phyloP scores from a whole-genome alignment of 2,113 vertebrate species.

The Peromyscus californicus region DNA sequence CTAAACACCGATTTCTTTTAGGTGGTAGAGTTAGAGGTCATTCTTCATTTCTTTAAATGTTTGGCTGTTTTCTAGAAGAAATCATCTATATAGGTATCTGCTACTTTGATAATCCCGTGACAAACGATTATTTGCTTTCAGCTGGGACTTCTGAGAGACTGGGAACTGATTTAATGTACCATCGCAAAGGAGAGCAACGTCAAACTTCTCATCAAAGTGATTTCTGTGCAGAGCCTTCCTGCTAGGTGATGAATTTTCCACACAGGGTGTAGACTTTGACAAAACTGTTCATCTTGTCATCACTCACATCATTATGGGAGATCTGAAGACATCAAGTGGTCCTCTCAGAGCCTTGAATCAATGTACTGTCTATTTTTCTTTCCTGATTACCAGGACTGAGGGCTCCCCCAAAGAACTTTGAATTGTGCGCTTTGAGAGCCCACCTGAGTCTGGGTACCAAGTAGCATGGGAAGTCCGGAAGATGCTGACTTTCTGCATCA shows the following conservation, averaged over 20 bases:
- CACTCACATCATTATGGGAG: background rate
- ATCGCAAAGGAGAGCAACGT: background rate
- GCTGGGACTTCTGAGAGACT: background rate
- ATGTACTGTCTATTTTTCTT: background rate
- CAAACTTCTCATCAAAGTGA: background rate
- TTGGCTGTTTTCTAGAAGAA: conserved; percentile 50
- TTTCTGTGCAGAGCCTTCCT: background rate
- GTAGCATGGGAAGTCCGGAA: background rate
- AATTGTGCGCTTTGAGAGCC: background rate
- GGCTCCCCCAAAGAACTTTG: background rate
- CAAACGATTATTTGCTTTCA: background rate
- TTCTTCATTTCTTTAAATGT: conserved; percentile 31
- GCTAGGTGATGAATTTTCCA: background rate
- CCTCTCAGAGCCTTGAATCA: background rate
- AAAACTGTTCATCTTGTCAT: background rate
- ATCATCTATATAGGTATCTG: background rate
- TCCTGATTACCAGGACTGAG: conserved; percentile 13
- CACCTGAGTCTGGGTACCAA: background rate
- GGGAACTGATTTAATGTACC: background rate
- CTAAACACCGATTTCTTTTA: background rate
- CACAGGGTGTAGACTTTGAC: background rate
- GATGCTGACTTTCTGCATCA: background rate
- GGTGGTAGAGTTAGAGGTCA: background rate
- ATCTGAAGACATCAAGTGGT: background rate
- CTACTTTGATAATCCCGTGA: background rate